These are phyloP conservation scores for Petrocephalus schoutedeni DNA, from an alignment of 2,797 vertebrate genomes.

Conservation along the genomic window DNA sequence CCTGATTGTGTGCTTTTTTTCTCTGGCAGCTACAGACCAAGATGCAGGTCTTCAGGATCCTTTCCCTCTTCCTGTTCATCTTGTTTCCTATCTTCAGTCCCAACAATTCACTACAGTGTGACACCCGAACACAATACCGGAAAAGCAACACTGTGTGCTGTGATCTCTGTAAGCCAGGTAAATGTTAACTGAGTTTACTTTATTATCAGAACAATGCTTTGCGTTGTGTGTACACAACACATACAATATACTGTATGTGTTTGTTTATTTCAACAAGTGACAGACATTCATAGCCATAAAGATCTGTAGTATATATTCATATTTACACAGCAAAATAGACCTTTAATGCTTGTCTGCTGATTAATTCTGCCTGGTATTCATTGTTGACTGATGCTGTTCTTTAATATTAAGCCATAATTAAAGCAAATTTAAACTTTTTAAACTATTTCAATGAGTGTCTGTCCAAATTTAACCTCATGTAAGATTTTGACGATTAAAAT, in stretches of 20 bases:
- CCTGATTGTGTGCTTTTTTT: not conserved
- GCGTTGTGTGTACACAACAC: not conserved
- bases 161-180: conserved; percentile 58
- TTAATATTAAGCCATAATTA: not conserved
- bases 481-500: not conserved
- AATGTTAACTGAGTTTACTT: not conserved
- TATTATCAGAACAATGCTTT: not conserved
- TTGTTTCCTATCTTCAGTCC: conserved; percentile 20
- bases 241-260: not conserved
- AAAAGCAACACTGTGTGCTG: conserved; percentile 41
- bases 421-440: not conserved
- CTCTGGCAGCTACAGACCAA: conserved; percentile 19
- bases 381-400: not conserved
- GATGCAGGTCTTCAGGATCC: conserved; percentile 42
- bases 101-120: conserved; percentile 31
- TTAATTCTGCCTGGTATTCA: not conserved
- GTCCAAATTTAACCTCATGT: not conserved
- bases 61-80: conserved; percentile 32
- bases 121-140: accelerated
- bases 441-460: not conserved
- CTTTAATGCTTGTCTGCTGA: not conserved
- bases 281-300: not conserved
- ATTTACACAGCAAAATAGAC: not conserved
- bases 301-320: not conserved
- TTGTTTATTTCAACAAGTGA: not conserved